Evolutionary conservation across 2,113 vertebrate genomes (phyloP).

Genomic region (Prionailurus bengalensis): DNA sequence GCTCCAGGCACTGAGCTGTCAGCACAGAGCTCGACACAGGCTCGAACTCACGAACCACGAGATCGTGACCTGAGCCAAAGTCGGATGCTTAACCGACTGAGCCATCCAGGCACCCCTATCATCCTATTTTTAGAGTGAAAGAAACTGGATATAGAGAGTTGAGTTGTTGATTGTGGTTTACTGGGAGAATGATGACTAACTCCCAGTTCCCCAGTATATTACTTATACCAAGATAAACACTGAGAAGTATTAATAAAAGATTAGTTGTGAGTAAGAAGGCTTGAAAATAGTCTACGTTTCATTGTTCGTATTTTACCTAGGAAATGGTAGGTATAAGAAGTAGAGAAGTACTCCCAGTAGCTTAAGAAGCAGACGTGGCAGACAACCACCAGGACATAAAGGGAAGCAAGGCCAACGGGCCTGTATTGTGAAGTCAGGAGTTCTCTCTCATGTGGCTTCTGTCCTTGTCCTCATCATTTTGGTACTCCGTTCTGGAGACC

Average conservation of each 20-base stretch:
- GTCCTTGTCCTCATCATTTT: neutral
- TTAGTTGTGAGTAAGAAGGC: neutral
- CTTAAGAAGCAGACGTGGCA: neutral
- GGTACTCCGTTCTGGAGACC: neutral
- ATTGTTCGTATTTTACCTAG: neutral
- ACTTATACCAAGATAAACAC: conserved; percentile 53
- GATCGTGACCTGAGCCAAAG: no score
- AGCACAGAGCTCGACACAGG: no score
- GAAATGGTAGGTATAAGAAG: neutral
- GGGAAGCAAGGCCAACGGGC: neutral
- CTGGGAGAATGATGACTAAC: neutral
- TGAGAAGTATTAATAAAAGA: conserved; percentile 1
- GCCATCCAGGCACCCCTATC: no score
- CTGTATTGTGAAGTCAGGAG: neutral
- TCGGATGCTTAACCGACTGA: no score
- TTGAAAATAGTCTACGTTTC: neutral
- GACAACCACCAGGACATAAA: neutral
- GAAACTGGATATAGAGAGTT: neutral
- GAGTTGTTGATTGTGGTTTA: conserved; percentile 33
- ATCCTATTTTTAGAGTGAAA: conserved; percentile 11
- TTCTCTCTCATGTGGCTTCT: neutral
- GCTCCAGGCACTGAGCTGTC: no score
- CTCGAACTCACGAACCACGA: no score
- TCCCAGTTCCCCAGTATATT: neutral
- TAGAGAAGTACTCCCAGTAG: neutral